Base-by-base conservation (phyloP, 2,888 invertebrate species). In the Linnaemya tessellans region DNA sequence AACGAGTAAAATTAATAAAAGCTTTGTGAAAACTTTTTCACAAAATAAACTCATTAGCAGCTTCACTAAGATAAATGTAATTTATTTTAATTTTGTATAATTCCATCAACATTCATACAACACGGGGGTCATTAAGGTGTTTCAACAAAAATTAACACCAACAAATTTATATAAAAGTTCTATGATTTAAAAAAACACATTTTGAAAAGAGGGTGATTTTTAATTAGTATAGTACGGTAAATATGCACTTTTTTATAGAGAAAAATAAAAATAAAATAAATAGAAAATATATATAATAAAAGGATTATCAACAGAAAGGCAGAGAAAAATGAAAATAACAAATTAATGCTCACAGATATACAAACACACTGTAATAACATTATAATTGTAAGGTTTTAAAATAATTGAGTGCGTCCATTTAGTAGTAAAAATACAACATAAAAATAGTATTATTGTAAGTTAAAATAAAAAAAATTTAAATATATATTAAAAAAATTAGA, bases 301-400 rank as follows among this genome's bases (percentile, higher is more conserved):
- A 79, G 74, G 68, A 84, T 79, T 84, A 79, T 79, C 62, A 68
- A 60, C 43, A 46, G 41, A 54, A 83, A 74, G 49, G 18, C 65
- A 10, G 25, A 70, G 46, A 77, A 82, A 46, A 18, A 60, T 20
- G 22, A 73, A 67, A 80, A 58, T 41, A 74, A 49, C 5, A 15
- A 49, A 22, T 38, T 41, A 30, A 30, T 1, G 56, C 64, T 11
- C 64, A 15, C 20, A n/a, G n/a, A n/a, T n/a, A n/a, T n/a, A 35
- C 43, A 64, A 11, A 54, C 18, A 67, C 51, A 38, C 41, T 11
- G 41, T 64, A 38, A 70, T 20, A 41, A 64, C 9, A 30, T 30
- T 22, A 25, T 64, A 7, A 25, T 43, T 22, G 60, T 38, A 78
- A 35, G 20, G 62, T 15, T 41, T 70, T 62, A 51, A 64, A 70